Evolutionary conservation across 2,888 invertebrate genomes (phyloP).

Genomic region (Agrotis segetum): DNA sequence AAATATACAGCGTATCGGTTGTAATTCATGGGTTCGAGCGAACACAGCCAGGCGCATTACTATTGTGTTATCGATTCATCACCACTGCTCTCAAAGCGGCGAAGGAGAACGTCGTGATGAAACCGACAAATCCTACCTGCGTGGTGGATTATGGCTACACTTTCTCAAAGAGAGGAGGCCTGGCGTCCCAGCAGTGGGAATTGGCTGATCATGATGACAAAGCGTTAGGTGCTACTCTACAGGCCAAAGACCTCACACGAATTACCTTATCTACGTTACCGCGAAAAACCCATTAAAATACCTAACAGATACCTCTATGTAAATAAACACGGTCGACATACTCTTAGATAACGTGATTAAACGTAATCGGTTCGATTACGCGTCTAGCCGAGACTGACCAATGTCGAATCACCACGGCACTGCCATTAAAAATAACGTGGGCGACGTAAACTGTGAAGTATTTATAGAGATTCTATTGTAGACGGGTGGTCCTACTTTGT

Average conservation of each 20-base stretch:
- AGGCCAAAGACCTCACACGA: constrained; percentile 25
- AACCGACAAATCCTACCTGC: too few species aligned
- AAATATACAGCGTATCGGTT: too few species aligned
- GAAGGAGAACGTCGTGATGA: too few species aligned
- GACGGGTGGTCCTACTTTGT: constrained; percentile 5
- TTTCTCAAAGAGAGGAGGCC: too few species aligned
- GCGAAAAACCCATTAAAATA: neutral
- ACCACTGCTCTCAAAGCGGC: too few species aligned
- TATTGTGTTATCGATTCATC: too few species aligned
- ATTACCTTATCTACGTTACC: constrained; percentile 16
- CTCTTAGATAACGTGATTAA: constrained; percentile 41
- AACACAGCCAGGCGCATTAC: too few species aligned
- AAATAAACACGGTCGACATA: constrained; percentile 42
- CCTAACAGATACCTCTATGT: constrained; percentile 31
- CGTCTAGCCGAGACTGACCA: constrained; percentile 37
- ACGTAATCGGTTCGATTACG: constrained; percentile 32
- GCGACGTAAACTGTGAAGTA: constrained; percentile 12
- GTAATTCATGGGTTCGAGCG: too few species aligned
- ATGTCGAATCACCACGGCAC: constrained; percentile 50
- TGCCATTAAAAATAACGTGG: constrained; percentile 18
- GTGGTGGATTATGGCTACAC: too few species aligned
- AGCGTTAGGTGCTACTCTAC: neutral
- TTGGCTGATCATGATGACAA: too few species aligned
- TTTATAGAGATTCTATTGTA: constrained; percentile 34
- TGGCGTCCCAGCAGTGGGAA: too few species aligned